Base-by-base conservation (phyloP, 2,797 vertebrate species). In the Sciurus carolinensis region DNA sequence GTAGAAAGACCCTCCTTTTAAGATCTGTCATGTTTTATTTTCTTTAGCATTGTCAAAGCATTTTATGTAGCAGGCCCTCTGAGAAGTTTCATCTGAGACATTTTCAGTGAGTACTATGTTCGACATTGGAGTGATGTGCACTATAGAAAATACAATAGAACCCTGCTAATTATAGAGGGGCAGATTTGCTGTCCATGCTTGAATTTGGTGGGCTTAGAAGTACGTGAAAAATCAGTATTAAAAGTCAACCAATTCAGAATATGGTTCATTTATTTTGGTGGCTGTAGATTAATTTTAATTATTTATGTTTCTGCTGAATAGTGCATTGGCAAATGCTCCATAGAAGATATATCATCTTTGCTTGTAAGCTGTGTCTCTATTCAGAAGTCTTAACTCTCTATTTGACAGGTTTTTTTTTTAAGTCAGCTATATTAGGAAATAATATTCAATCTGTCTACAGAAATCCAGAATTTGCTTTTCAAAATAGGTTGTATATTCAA, bases 401-500 rank as follows among this genome's bases (percentile, higher is more conserved):
- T 93, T 90, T 95, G 80, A 93, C 42, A 93, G 30, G 1, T 57
- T 57, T 8, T 57, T 57, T 96, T 66, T 94, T 86, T 91, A 26
- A 94, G 24, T 90, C 72, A 67, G 92, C 87, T 96, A 59, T 93
- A 86, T 96, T 93, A 83, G 67, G 75, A 95, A 95, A 50, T 94
- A 82, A 83, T 88, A 93, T 95, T 95, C 59, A 85, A 0, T 85
- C 64, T 95, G 50, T 96, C 42, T 94, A 42, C 3, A 88, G 54
- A 30, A 96, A 96, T 93, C 18, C 2, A 12, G 84, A 95, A 88
- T 94, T 94, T 97, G 64, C 44, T 88, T 92, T 87, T 36, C 36
- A 91, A 88, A 93, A 80, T 64, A 87, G 73, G 1, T 79, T 26
- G 26, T 80, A 28, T 91, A 82, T 91, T 83, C 28, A 89, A 88